A percentile compares a stretch with the other conserved stretches of the same genome.
These are phyloP conservation scores for Crypturellus tataupa DNA, from an alignment of 2,797 vertebrate species.

Conservation along the genomic window DNA sequence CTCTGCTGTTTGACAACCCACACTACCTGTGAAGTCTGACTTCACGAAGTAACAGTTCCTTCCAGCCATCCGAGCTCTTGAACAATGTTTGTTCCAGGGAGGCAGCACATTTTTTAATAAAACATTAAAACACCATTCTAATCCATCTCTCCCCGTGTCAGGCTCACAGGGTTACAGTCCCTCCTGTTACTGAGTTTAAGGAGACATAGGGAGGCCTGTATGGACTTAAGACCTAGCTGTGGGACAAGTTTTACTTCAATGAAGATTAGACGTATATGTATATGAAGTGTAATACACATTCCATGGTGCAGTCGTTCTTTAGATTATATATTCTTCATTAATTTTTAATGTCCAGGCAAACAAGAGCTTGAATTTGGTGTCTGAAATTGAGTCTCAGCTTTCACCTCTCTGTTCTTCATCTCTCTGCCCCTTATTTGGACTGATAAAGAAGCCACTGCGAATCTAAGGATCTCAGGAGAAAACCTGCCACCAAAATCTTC, in stretches of 20 bases:
- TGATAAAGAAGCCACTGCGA: background rate
- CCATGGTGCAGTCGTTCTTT: background rate
- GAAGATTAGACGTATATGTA: background rate
- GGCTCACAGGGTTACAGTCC: background rate
- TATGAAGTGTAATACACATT: background rate
- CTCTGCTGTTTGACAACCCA: background rate
- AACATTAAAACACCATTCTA: background rate
- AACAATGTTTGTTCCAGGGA: background rate
- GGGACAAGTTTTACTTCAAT: background rate
- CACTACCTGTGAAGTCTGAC: fast-evolving
- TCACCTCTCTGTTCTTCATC: background rate
- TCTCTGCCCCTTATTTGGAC: background rate
- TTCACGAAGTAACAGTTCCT: background rate
- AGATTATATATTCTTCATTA: background rate
- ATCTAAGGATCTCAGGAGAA: background rate
- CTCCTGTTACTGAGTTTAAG: background rate
- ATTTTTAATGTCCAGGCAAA: background rate
- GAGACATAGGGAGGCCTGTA: background rate
- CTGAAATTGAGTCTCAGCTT: background rate
- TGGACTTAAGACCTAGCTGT: background rate
- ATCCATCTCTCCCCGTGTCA: background rate
- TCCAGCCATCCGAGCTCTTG: background rate
- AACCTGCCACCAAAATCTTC: background rate
- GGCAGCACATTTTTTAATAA: background rate
- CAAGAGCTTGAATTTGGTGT: background rate